Evolutionary conservation across 2,888 invertebrate species (phyloP), one percentile per base, ranked within the genome.

Genomic region (Lithophane ornitopus): DNA sequence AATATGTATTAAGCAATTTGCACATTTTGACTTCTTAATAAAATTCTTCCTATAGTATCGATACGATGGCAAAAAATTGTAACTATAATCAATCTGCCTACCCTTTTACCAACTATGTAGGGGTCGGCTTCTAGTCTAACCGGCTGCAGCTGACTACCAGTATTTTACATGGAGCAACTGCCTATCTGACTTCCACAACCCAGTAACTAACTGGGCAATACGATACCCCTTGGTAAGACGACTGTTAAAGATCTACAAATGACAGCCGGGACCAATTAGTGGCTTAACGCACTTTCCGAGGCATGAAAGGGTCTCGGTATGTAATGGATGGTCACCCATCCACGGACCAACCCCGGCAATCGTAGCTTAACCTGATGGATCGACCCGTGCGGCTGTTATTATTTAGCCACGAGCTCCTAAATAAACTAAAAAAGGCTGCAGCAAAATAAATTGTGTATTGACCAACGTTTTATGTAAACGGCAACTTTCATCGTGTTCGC

Each of bases 391-490:
- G 3, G 7, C 26, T 44, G 12, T 19, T 26, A 12, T 65, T 44
- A 63, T 19, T 26, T 26, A 54, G 6, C 54, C 54, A 34, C 34
- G 6, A 34, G 6, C 34, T 6, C 34, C 34, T 34, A 34, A 34
- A 34, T 49, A 46, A 46, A 46, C 46, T 16, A 22, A 54, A 63
- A 61, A 70, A 14, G 9, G 0, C 22, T 26, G 26, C 6, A 16
- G 3, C 39, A 54, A 52, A n/a, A 62, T 44, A 49, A 59, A 62
- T 22, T 22, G 14, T 41, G 26, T 58, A 58, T 52, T 75, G 49
- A n/a, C 76, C 77, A 75, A 81, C 34, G 6, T 34, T 81, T 56
- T 41, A 58, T 59, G n/a, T 34, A 52, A 58, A 63, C 12, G 26
- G 6, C 11, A 65, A 65, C 46, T 41, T 70, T 66, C 16, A 14